Evolutionary conservation across 1,140 invertebrate species (phyloP).

Genomic region (Dufourea novaeangliae): DNA sequence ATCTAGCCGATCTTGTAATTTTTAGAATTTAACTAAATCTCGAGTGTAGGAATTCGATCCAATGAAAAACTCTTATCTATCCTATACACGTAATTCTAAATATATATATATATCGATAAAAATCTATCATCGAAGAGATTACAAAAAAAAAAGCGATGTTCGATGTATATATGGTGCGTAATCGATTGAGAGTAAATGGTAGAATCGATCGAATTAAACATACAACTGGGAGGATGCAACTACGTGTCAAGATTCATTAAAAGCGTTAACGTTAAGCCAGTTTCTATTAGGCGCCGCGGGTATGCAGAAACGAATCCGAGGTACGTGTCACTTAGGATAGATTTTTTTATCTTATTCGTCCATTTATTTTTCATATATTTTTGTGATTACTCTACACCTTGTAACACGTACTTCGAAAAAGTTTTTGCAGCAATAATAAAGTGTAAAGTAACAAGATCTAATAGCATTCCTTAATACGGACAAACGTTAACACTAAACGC

Average conservation of each 20-base stretch:
- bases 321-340: not conserved
- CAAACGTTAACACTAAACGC: slow-evolving; percentile 46
- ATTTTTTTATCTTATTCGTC: not conserved
- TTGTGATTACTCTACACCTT: not conserved
- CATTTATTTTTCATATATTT: too few species aligned
- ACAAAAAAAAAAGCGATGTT: not conserved
- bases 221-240: slow-evolving; percentile 6
- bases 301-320: not conserved
- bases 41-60: not conserved
- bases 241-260: slow-evolving; percentile 3
- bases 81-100: too few species aligned
- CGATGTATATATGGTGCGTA: not conserved
- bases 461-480: slow-evolving; percentile 41
- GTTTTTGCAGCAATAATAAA: slow-evolving; percentile 25
- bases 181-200: not conserved
- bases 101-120: not conserved
- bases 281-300: not conserved
- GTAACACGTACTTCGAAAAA: slow-evolving; percentile 33
- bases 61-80: not conserved
- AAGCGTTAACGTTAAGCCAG: not conserved
- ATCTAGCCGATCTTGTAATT: not conserved
- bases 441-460: slow-evolving; percentile 47
- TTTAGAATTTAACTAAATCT: not conserved
- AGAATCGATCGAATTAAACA: not conserved
- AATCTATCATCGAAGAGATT: not conserved